Conservation (phyloP, 2,113 vertebrate genomes). For the Isichthys henryi region DNA sequence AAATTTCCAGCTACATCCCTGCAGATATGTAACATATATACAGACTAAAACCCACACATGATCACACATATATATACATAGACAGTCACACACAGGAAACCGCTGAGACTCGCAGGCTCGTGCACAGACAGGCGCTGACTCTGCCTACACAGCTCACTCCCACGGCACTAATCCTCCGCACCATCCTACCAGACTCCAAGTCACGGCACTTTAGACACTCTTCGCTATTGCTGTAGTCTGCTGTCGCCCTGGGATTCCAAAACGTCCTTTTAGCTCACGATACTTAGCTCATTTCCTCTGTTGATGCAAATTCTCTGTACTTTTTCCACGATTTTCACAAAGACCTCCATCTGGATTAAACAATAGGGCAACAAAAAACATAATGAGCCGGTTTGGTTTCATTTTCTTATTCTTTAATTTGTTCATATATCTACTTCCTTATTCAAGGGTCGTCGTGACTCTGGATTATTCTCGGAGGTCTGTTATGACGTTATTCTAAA, state of each 20-base stretch:
- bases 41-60: not conserved
- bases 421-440: not conserved
- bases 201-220: not conserved
- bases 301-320: not conserved
- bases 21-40: not conserved
- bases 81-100: not conserved
- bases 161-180: not conserved
- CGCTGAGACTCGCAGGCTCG: not conserved
- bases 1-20: not conserved
- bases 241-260: not conserved
- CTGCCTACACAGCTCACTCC: not conserved
- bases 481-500: slow-evolving; percentile 10
- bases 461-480: not conserved
- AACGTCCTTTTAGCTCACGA: not conserved
- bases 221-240: not conserved
- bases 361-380: not conserved
- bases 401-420: not conserved
- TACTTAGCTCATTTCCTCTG: not conserved
- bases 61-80: not conserved
- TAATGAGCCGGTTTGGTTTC: not conserved
- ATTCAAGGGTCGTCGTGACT: not conserved
- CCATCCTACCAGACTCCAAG: not conserved
- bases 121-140: not conserved
- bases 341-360: not conserved
- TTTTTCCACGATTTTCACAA: not conserved